These are phyloP conservation scores for Morpho deidamia DNA, from an alignment of 2,888 invertebrate species.

Conservation along the genomic window DNA sequence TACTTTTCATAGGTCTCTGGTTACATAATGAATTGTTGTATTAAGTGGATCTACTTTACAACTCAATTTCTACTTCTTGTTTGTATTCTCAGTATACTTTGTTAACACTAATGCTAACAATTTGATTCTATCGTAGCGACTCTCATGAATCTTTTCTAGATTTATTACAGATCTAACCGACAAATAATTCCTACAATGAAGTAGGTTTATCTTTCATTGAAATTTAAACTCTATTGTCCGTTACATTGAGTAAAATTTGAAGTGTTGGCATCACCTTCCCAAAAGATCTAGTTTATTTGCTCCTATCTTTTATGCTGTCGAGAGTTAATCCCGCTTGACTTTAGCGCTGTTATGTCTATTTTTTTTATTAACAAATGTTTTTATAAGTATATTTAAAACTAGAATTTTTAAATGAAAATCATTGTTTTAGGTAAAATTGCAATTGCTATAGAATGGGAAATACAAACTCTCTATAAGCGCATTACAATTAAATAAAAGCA, in stretches of 20 bases:
- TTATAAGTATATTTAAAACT: neutral
- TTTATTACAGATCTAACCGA: slow-evolving; percentile 17
- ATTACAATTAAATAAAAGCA: too few species aligned
- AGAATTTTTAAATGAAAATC: too few species aligned
- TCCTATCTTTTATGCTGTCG: slow-evolving; percentile 12
- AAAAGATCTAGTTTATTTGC: slow-evolving; percentile 4
- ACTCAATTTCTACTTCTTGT: too few species aligned
- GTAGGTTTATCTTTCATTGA: neutral
- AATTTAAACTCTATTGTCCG: slow-evolving; percentile 9
- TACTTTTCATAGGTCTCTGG: too few species aligned
- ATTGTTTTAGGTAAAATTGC: too few species aligned
- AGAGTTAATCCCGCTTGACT: slow-evolving; percentile 12
- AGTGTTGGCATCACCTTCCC: neutral
- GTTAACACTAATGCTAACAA: slow-evolving; percentile 5
- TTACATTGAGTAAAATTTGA: neutral
- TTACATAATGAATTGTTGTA: too few species aligned
- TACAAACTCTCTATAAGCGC: too few species aligned
- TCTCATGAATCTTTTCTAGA: slow-evolving; percentile 16
- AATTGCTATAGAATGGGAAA: too few species aligned
- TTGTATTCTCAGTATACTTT: too few species aligned
- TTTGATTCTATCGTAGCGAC: slow-evolving; percentile 11
- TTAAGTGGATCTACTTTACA: too few species aligned
- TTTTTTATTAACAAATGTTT: neutral
- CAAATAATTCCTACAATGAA: slow-evolving; percentile 9
- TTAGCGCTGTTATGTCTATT: slow-evolving; percentile 5